Evolutionary conservation across 2,888 invertebrate genomes (phyloP), one percentile per base, ranked within the genome.

Genomic region (Luperina nickerlii): DNA sequence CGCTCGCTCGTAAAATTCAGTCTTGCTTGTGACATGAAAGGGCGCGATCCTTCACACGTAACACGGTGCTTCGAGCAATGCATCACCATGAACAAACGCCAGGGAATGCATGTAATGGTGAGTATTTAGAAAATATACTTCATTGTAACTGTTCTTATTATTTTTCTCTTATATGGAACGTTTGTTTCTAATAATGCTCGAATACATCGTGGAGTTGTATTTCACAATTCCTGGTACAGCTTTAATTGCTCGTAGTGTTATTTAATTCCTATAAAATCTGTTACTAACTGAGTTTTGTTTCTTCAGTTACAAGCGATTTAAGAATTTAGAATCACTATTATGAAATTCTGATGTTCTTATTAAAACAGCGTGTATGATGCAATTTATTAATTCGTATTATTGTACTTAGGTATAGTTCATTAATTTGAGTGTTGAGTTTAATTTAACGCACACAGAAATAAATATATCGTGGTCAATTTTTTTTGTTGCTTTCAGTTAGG

Each of bases 71-170:
- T 96, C 97, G 97, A 97, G 97, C 97, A 97, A 97, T 97, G 97
- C 97, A 97, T 97, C 97, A 97, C 94, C 97, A 97, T 97, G 97
- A 97, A 97, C 97, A 97, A 96, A 96, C 97, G 95, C 96, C 96
- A 97, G 96, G 97, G 96, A 97, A 96, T 95, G 96, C 96, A 96
- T 96, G 96, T 94, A 97, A 97, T 92, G 97, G 97, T 97, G 86
- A 95, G 97, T 96, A 72, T 81, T 82, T 82, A 68, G 69, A 73
- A 86, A 78, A 85, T 83, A 81, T 82, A 54, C 80, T 81, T 75
- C 74, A 63, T 84, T 84, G 69, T 73, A 73, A 78, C 11, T 74
- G 60, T 66, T 74, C 79, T 70, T 75, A 73, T 71, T 45, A 72
- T 51, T 0, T 69, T 62, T 72, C 27, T 75, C 42, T 74, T 72